Evolutionary conservation across 2,113 vertebrate species (phyloP), one percentile per base, ranked within the genome.

Genomic region (Ophiodon elongatus): DNA sequence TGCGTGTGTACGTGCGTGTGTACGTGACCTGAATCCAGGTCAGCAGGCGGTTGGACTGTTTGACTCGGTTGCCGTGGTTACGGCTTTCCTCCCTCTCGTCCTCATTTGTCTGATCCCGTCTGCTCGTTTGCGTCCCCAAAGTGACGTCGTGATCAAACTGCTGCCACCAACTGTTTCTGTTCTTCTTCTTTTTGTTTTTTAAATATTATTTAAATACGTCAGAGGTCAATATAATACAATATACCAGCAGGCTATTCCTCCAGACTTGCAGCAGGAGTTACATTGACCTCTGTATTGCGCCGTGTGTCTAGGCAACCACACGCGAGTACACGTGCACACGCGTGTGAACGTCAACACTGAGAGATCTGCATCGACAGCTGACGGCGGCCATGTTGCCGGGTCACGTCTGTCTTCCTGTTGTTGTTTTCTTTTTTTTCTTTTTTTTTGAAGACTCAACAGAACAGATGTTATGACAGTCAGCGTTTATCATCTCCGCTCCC

Each of bases 401-500:
- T 83, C 80, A 57, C 6, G 66, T 72, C 83, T 50, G 73, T 84
- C 73, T 72, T 73, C 21, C 29, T 31, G 65, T 62, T 72, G 37
- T 37, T 21, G 21, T 27, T 2, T 66, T 7, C 19, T 56, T 8
- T 37, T 17, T 27, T 2, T 66, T 7, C 19, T 56, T 8, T 37
- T 17, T 70, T 72, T 85, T 68, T 57, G 57, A 80, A 57, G 54
- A 72, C 29, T 57, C 13, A 67, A 75, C 59, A 4, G 72, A 87
- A 27, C 90, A 91, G 91, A 83, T 92, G 90, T 89, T 81, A 0
- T 70, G 75, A 80, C 85, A 76, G 76, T 83, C 76, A 33, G 80
- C 27, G 29, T 84, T 77, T 85, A 63, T 81, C 76, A 17, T 77
- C 81, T 79, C 62, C 6, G 35, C 70, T 79, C 78, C 13, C 90